These are phyloP conservation scores for Oreonectes daqikongensis DNA, from an alignment of 2,797 vertebrate genomes.

Conservation along the genomic window DNA sequence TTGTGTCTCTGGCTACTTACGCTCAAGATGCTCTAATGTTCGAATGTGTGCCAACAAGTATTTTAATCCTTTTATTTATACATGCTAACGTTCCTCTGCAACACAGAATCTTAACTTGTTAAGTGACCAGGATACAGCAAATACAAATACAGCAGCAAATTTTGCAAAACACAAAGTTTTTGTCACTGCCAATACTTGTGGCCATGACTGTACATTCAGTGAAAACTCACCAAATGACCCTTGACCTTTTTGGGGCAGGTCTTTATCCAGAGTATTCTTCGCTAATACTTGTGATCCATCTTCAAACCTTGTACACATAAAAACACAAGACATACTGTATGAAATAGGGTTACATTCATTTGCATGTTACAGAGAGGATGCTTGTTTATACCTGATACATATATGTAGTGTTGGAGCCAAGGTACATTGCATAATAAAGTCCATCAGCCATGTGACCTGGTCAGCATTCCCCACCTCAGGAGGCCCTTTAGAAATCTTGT, in stretches of 20 bases:
- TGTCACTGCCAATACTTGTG: too few species aligned
- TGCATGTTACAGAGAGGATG: background rate
- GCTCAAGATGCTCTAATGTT: too few species aligned
- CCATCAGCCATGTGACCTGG: slow-evolving; percentile 97
- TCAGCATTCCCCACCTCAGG: slow-evolving; percentile 90
- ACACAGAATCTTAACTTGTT: too few species aligned
- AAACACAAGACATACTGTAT: background rate
- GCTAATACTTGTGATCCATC: slow-evolving; percentile 93
- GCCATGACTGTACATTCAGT: too few species aligned
- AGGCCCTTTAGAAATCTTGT: slow-evolving; percentile 71
- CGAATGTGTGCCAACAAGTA: too few species aligned
- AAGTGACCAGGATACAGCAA: too few species aligned
- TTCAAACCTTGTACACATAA: slow-evolving; percentile 84
- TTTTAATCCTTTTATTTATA: too few species aligned
- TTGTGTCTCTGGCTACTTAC: too few species aligned
- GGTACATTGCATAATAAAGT: slow-evolving; percentile 93
- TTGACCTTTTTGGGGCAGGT: slow-evolving; percentile 97
- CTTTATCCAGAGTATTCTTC: slow-evolving; percentile 93
- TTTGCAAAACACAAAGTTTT: too few species aligned
- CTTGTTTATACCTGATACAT: slow-evolving; percentile 88
- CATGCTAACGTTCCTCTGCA: too few species aligned
- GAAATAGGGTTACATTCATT: background rate
- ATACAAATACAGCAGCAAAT: too few species aligned
- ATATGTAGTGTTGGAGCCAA: slow-evolving; percentile 87
- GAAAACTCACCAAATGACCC: slow-evolving; percentile 91